phyloP scores from a whole-genome alignment of 1,140 invertebrate species.

The Neodiprion virginianus region DNA sequence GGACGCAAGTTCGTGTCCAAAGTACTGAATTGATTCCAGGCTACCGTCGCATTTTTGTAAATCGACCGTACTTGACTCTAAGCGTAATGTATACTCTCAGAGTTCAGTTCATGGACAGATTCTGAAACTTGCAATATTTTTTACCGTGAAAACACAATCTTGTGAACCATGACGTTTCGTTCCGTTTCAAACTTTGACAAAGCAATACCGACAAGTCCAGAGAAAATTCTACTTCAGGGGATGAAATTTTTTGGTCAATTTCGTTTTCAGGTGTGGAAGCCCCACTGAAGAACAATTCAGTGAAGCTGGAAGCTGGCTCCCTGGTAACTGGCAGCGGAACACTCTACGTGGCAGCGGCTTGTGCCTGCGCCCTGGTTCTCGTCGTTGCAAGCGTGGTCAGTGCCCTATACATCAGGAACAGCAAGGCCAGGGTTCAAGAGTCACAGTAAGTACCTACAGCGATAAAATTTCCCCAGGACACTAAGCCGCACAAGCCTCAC shows the following conservation, averaged over 20 bases:
- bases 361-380: constrained; percentile 78
- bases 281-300: constrained; percentile 68
- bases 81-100: no score
- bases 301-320: constrained; percentile 68
- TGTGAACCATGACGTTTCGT: no score
- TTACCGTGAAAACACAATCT: no score
- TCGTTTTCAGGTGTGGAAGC: constrained; percentile 61
- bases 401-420: constrained; percentile 78
- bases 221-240: background rate
- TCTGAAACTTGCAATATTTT: no score
- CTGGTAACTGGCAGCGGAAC: constrained; percentile 70
- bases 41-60: no score
- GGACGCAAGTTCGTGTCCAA: no score
- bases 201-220: no score
- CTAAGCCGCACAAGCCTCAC: background rate
- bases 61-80: no score
- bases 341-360: constrained; percentile 80
- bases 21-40: no score
- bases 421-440: constrained; percentile 77
- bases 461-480: constrained; percentile 25
- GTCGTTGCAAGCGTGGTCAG: constrained; percentile 76
- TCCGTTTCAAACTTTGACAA: no score
- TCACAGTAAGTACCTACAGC: constrained; percentile 70
- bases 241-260: constrained; percentile 10
- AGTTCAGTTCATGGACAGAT: no score